Base-by-base conservation (phyloP, 2,113 vertebrate genomes). In the Notechis scutatus region DNA sequence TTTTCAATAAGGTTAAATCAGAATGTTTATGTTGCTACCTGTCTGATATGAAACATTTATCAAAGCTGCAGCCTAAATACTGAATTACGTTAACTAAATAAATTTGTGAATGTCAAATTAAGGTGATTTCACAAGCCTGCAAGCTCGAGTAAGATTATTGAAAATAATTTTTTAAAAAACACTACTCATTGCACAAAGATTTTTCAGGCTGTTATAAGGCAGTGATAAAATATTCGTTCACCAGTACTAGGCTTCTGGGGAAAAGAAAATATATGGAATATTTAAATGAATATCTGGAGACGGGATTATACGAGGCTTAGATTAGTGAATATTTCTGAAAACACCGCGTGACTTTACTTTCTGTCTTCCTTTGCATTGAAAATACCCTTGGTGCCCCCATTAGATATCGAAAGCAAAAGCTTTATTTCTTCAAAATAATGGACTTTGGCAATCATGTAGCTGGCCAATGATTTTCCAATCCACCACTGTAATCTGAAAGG, bases 381-480 rank as follows among this genome's bases (percentile, higher is more conserved):
- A 87, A 64, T 90, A 59, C 6, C 23, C 47, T 93, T 93, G 74
- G 88, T 42, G 52, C 45, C 81, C 42, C 47, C 5, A n/a, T 47
- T 11, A 86, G 23, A 87, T 34, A 50, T 21, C 39, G 10, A 86
- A 89, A 85, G 14, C 18, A 34, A 56, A 93, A 6, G 39, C 23
- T 86, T 93, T 91, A 57, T 91, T 90, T 91, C 69, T 69, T 91
- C 34, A 50, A 64, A 74, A 56, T 87, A 91, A 89, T 91, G 24
- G 52, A 50, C 85, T 92, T 85, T 90, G 87, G 86, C 69, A 85
- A 14, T 87, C 90, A 89, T 91, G 23, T 56, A 23, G 4, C 50
- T 87, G 56, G 50, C 56, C 57, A 86, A 12, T 87, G 57, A 69
- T 21, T 85, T 29, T 59, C 42, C 89, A 89, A 93, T 86, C 55